Percentiles rank a stretch among this genome's conserved stretches.
These are phyloP conservation scores for Rhyacophila brunnea DNA, from an alignment of 1,140 invertebrate genomes.

Conservation along the genomic window DNA sequence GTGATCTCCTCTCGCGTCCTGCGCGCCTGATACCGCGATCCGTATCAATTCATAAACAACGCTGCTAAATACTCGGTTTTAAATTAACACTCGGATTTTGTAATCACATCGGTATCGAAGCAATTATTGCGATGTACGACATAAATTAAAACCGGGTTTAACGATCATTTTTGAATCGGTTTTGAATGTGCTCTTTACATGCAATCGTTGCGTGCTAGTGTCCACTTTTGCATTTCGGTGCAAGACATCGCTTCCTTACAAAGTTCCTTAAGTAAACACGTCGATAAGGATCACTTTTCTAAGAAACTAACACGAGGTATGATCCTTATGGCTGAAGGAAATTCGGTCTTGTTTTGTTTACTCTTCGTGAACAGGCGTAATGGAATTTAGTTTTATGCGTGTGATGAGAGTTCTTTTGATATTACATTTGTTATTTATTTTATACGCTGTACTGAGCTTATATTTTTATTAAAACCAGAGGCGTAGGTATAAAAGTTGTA, in stretches of 20 bases:
- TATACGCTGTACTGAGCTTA: neutral
- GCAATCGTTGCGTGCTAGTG: conserved; percentile 23
- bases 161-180: conserved; percentile 23
- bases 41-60: conserved; percentile 25
- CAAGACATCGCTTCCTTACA: conserved; percentile 22
- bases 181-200: conserved; percentile 19
- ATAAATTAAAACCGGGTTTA: conserved; percentile 30
- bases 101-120: conserved; percentile 11
- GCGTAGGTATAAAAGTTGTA: neutral
- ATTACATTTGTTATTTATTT: conserved; percentile 23
- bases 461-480: neutral
- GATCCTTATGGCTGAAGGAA: conserved; percentile 4
- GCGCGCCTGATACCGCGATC: conserved; percentile 15
- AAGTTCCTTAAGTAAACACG: conserved; percentile 18
- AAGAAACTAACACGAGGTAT: conserved; percentile 9
- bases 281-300: conserved; percentile 21
- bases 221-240: conserved; percentile 24
- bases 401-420: conserved; percentile 12
- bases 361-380: neutral
- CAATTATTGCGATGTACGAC: conserved; percentile 13
- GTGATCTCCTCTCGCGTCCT: conserved; percentile 11
- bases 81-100: conserved; percentile 20
- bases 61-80: conserved; percentile 16
- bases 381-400: conserved; percentile 14
- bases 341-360: neutral